phyloP scores from a whole-genome alignment of 1,140 invertebrate genomes.

The Pissodes strobi region DNA sequence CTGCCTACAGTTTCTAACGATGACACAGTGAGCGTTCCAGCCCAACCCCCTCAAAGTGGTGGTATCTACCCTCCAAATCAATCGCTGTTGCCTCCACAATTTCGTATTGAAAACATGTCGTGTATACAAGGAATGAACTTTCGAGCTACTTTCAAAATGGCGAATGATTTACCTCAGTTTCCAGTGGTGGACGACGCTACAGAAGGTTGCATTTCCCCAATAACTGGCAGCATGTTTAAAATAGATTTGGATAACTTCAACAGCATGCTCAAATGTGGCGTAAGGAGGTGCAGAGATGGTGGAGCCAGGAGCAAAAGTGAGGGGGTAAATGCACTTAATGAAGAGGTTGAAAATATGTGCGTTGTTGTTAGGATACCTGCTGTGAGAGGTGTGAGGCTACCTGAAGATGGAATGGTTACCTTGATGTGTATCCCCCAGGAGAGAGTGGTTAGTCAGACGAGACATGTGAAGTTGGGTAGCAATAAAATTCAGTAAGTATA shows the following conservation, averaged over 20 bases:
- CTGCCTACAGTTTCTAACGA: conserved; percentile 12
- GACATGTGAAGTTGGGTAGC: conserved; percentile 49
- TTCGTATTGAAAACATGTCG: conserved; percentile 47
- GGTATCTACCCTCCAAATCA: conserved; percentile 6
- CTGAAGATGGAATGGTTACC: conserved; percentile 64
- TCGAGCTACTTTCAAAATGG: conserved; percentile 20
- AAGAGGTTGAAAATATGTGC: no score
- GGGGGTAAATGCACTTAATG: no score
- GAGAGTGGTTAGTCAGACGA: conserved; percentile 62
- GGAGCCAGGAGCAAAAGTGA: no score
- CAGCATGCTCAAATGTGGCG: conserved; percentile 52
- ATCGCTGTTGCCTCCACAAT: conserved; percentile 24
- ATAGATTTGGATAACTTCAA: conserved; percentile 40
- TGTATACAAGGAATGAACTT: conserved; percentile 40
- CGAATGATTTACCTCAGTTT: background rate
- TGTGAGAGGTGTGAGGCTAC: conserved; percentile 64
- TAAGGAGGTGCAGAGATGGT: conserved; percentile 46
- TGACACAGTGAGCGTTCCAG: conserved; percentile 36
- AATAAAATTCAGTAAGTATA: conserved; percentile 36
- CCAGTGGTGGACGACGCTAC: conserved; percentile 37
- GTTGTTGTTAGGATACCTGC: conserved; percentile 65
- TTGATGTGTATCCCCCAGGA: conserved; percentile 68
- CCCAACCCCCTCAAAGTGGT: conserved; percentile 6
- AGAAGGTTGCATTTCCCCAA: conserved; percentile 27
- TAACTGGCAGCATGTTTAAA: conserved; percentile 19